phyloP scores from a whole-genome alignment of 1,140 invertebrate species.

The Antheraea mylitta region DNA sequence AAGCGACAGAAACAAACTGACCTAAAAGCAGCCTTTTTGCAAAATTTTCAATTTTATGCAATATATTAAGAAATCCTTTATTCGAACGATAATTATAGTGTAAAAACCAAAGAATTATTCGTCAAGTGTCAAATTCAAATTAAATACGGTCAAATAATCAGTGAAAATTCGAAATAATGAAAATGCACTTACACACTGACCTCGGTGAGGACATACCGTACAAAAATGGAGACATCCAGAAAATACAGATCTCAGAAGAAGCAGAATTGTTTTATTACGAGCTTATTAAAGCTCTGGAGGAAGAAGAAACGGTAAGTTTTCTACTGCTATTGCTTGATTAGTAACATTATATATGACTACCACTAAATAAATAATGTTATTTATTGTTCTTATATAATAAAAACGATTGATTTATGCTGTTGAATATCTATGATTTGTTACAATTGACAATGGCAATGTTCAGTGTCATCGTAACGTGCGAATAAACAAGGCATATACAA shows the following conservation, averaged over 20 bases:
- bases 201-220: constrained; percentile 52
- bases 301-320: constrained; percentile 70
- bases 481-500: no score
- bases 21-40: no score
- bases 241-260: constrained; percentile 68
- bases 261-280: constrained; percentile 75
- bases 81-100: not conserved
- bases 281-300: constrained; percentile 69
- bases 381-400: no score
- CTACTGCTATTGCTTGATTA: no score
- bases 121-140: not conserved
- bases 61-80: not conserved
- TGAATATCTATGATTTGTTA: no score
- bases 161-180: constrained; percentile 35
- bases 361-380: no score
- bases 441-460: no score
- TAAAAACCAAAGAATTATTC: not conserved
- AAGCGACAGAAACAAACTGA: no score
- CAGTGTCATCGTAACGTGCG: no score
- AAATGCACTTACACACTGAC: constrained; percentile 66
- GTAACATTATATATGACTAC: no score
- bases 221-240: constrained; percentile 51
- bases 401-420: no score
- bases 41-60: no score
- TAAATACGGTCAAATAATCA: not conserved